These are phyloP conservation scores for Leptopilina syphax DNA, from an alignment of 2,888 invertebrate species.

Conservation along the genomic window DNA sequence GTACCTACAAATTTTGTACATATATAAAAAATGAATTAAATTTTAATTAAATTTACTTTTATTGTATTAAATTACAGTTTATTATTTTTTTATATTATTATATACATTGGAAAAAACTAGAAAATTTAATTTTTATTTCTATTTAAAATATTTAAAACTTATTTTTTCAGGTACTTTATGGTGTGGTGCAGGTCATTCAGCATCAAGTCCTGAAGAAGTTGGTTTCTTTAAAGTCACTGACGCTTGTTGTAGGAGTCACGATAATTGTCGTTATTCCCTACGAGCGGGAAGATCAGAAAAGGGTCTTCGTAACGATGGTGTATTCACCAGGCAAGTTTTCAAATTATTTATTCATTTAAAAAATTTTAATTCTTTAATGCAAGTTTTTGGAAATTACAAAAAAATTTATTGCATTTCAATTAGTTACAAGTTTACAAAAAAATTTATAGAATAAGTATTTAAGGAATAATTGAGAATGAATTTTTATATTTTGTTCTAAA, in stretches of 20 bases:
- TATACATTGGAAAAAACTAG: no score
- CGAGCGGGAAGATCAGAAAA: constrained; percentile 79
- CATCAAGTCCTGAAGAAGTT: constrained; percentile 80
- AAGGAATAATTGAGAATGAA: neutral
- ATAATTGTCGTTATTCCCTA: constrained; percentile 82
- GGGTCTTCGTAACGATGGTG: constrained; percentile 82
- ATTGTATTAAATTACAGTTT: no score
- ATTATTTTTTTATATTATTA: no score
- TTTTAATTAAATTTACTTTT: no score
- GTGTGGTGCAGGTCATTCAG: constrained; percentile 85
- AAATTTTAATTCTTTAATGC: neutral
- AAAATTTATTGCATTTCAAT: no score
- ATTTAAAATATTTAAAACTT: neutral
- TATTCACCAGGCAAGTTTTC: constrained; percentile 81
- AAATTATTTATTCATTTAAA: constrained; percentile 24
- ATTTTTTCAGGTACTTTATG: constrained; percentile 82
- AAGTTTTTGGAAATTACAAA: neutral
- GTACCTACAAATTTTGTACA: no score
- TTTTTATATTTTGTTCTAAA: neutral
- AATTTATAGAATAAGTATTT: no score
- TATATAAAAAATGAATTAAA: no score
- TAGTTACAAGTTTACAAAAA: no score
- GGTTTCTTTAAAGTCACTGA: constrained; percentile 83
- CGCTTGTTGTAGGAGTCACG: constrained; percentile 84
- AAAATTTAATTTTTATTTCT: no score